Conservation (phyloP, 2,888 invertebrate species). For the Drosophila tripunctata region DNA sequence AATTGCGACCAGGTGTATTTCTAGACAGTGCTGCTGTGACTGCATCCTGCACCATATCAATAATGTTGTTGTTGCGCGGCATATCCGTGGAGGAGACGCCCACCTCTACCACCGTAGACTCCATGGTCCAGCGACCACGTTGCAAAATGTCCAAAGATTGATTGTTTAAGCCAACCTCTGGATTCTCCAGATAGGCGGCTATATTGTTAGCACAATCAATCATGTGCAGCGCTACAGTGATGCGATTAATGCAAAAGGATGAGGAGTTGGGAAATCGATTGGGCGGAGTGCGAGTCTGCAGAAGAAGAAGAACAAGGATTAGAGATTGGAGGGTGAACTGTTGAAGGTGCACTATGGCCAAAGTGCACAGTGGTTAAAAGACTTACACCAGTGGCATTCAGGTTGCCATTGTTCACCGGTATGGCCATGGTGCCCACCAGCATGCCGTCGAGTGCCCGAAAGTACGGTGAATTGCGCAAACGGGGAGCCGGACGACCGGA, state of each 20-base stretch:
- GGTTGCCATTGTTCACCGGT: constrained; percentile 79
- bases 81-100: constrained; percentile 83
- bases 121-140: constrained; percentile 85
- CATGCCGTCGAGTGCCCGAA: constrained; percentile 83
- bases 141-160: constrained; percentile 83
- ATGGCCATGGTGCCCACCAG: constrained; percentile 84
- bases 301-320: background rate
- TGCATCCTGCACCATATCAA: constrained; percentile 84
- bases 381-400: constrained; percentile 45
- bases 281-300: constrained; percentile 67
- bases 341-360: background rate
- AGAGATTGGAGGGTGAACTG: background rate
- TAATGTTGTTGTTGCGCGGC: constrained; percentile 83
- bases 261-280: constrained; percentile 83
- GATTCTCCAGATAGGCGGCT: constrained; percentile 84
- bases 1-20: constrained; percentile 82
- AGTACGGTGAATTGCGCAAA: constrained; percentile 82
- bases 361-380: no score
- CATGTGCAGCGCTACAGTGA: constrained; percentile 84
- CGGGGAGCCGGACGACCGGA: constrained; percentile 66
- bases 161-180: constrained; percentile 84
- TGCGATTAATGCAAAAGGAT: constrained; percentile 84
- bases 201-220: constrained; percentile 84
- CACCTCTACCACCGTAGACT: constrained; percentile 84
- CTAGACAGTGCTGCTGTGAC: constrained; percentile 83